These are phyloP conservation scores for Platycheirus albimanus DNA, from an alignment of 2,888 invertebrate genomes.

Conservation along the genomic window DNA sequence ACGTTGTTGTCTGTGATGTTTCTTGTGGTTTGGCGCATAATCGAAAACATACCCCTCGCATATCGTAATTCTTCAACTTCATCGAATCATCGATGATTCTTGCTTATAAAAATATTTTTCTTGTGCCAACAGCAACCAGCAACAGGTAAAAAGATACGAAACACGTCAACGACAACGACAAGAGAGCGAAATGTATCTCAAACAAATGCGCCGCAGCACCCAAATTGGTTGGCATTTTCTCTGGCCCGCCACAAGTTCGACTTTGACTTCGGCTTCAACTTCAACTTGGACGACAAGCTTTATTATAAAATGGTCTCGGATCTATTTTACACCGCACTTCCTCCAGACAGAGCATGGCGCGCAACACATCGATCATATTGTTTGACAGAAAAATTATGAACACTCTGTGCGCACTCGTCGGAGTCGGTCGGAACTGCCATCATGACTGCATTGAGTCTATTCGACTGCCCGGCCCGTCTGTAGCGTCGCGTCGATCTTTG, in stretches of 20 bases:
- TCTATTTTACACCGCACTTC: conserved; percentile 60
- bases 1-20: conserved; percentile 26
- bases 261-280: too few species aligned
- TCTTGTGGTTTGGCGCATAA: conserved; percentile 43
- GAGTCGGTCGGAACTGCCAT: conserved; percentile 33
- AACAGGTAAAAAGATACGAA: conserved; percentile 70
- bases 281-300: conserved; percentile 31
- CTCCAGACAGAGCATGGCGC: conserved; percentile 62
- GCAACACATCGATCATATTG: conserved; percentile 71
- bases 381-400: conserved; percentile 74
- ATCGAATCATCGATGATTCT: conserved; percentile 60
- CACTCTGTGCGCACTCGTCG: conserved; percentile 51
- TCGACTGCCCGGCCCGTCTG: not conserved
- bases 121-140: too few species aligned
- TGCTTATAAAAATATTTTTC: conserved; percentile 56
- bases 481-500: too few species aligned
- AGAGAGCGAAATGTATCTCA: conserved; percentile 54
- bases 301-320: conserved; percentile 49
- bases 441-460: conserved; percentile 12
- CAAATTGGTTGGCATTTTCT: conserved; percentile 50
- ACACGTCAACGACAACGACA: conserved; percentile 48
- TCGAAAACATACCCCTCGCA: too few species aligned
- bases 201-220: conserved; percentile 58
- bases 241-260: not conserved
- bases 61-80: conserved; percentile 40